These are phyloP conservation scores for Helicoverpa assulta DNA, from an alignment of 2,888 invertebrate genomes.

Conservation along the genomic window DNA sequence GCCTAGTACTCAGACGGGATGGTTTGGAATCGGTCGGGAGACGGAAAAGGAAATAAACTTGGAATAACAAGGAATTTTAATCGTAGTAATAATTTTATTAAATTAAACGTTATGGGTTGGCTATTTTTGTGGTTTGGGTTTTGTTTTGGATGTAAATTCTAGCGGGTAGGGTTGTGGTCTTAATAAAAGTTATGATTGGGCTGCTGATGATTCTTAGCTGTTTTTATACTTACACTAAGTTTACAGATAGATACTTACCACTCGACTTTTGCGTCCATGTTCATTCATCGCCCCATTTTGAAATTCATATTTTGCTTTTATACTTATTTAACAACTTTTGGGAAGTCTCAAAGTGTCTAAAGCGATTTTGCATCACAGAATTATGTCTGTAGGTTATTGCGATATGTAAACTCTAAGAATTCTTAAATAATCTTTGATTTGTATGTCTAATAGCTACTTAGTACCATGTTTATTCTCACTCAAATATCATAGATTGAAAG, in stretches of 20 bases:
- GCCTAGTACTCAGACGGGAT: conserved; percentile 66
- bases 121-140: conserved; percentile 45
- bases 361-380: background rate
- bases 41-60: conserved; percentile 65
- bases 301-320: too few relatives aligned
- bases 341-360: background rate
- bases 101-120: conserved; percentile 43
- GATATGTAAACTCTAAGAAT: background rate
- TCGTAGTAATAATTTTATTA: conserved; percentile 62
- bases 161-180: conserved; percentile 5
- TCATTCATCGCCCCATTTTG: too few relatives aligned
- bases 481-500: too few relatives aligned
- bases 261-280: too few relatives aligned
- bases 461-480: too few relatives aligned
- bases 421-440: background rate
- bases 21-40: conserved; percentile 43
- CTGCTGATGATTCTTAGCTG: background rate
- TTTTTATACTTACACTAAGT: too few relatives aligned
- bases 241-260: too few relatives aligned
- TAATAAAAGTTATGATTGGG: conserved; percentile 1
- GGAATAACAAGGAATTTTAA: conserved; percentile 67
- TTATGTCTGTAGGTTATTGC: background rate
- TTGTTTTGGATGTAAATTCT: conserved; percentile 41
- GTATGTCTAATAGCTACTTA: background rate
- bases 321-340: too few relatives aligned